These are phyloP conservation scores for Mastomys natalensis DNA, from an alignment of 2,113 vertebrate genomes.

Conservation along the genomic window DNA sequence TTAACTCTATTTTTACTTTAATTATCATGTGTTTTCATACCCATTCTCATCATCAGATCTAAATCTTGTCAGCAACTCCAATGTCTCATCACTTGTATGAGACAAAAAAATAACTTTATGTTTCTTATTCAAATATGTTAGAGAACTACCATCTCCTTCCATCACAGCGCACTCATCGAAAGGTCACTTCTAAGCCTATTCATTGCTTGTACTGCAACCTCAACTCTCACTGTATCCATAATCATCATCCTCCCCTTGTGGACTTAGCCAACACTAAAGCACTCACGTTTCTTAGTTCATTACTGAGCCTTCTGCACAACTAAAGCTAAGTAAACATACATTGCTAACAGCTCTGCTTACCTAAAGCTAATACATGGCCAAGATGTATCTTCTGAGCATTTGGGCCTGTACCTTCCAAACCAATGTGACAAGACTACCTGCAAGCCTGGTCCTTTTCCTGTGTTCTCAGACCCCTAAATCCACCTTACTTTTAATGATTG, in stretches of 20 bases:
- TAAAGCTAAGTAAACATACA: neutral
- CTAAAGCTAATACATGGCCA: neutral
- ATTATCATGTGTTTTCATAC: neutral
- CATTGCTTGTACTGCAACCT: neutral
- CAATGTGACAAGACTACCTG: neutral
- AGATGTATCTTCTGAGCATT: neutral
- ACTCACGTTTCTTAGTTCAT: neutral
- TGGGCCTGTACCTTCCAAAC: neutral
- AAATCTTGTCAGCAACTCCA: neutral
- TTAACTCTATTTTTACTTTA: conserved; percentile 31
- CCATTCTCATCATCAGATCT: neutral
- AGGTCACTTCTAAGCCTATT: neutral
- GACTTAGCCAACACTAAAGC: neutral
- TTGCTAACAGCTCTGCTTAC: neutral
- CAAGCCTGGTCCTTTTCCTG: neutral
- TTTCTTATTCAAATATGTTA: neutral
- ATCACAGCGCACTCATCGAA: neutral
- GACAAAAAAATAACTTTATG: neutral
- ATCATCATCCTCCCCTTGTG: neutral
- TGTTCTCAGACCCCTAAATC: neutral
- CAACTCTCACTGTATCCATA: neutral
- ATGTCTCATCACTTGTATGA: neutral
- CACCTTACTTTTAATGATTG: neutral
- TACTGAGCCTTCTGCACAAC: neutral
- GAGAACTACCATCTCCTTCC: neutral